Percentiles rank a stretch among this genome's conserved stretches.
Evolutionary conservation across 2,888 invertebrate species (phyloP).

Genomic region (Crematogaster levior): DNA sequence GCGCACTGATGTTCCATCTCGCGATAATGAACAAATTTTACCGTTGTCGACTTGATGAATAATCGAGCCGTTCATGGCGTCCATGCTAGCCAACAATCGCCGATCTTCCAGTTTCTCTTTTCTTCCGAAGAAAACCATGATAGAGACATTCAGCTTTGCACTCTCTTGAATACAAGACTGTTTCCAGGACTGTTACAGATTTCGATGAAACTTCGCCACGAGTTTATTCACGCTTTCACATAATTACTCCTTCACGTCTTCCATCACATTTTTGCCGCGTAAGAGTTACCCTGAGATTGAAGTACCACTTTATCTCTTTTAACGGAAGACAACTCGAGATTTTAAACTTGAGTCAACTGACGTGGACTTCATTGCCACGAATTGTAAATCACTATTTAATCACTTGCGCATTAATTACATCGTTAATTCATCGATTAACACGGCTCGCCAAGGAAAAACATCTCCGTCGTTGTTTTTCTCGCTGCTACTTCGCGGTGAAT

Average conservation of each 20-base stretch:
- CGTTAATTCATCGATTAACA: not conserved
- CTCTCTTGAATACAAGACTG: no score
- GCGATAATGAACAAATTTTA: conserved; percentile 66
- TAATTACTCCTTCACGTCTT: not conserved
- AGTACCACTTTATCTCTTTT: not conserved
- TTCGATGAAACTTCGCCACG: not conserved
- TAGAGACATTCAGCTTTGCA: not conserved
- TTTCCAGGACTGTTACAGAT: no score
- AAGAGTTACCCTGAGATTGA: not conserved
- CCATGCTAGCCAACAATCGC: conserved; percentile 81
- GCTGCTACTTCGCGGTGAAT: conserved; percentile 65
- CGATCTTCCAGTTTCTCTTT: conserved; percentile 83
- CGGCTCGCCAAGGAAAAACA: not conserved
- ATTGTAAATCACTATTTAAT: conserved; percentile 4
- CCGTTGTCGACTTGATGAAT: conserved; percentile 83
- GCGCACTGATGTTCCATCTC: not conserved
- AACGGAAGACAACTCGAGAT: not conserved
- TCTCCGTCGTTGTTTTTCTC: conserved; percentile 20
- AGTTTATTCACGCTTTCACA: conserved; percentile 3
- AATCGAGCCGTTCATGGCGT: conserved; percentile 81
- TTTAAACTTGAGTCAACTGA: not conserved
- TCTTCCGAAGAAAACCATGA: conserved; percentile 82
- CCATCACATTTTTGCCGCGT: not conserved
- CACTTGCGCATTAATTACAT: not conserved
- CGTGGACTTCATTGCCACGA: not conserved